Conservation (phyloP, 2,797 vertebrate genomes). For the Leptatherina wallacei region DNA sequence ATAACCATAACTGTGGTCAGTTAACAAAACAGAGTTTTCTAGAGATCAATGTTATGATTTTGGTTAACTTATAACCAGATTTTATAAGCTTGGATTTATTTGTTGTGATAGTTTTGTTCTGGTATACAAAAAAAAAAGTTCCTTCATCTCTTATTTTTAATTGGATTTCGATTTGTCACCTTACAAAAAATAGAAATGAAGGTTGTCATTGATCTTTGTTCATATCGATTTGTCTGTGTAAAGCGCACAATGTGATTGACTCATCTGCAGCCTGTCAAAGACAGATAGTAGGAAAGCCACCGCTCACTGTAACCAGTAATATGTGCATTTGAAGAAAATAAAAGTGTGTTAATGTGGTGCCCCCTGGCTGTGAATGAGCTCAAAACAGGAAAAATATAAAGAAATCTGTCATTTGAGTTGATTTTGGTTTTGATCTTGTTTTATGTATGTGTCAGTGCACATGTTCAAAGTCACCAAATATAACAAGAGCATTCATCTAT, state of each 20-base stretch:
- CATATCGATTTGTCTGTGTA: conserved; percentile 76
- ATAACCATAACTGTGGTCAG: neutral
- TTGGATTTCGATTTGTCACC: conserved; percentile 79
- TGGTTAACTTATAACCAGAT: neutral
- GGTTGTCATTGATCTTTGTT: conserved; percentile 75
- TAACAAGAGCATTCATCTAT: neutral
- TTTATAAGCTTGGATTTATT: neutral
- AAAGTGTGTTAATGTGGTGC: conserved; percentile 43
- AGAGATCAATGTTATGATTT: neutral
- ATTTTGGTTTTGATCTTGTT: neutral
- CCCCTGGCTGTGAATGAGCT: conserved; percentile 47
- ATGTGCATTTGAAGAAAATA: neutral
- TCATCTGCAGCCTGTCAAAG: conserved; percentile 48
- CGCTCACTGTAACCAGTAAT: conserved; percentile 1
- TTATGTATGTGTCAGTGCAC: too few species aligned
- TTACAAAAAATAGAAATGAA: conserved; percentile 77
- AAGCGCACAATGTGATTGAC: conserved; percentile 66
- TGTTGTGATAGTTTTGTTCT: conserved; percentile 4
- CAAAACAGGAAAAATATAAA: neutral
- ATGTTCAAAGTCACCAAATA: neutral
- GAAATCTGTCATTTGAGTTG: neutral
- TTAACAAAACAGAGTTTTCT: neutral
- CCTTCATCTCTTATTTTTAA: conserved; percentile 68
- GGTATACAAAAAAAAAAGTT: conserved; percentile 47
- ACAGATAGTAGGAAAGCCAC: conserved; percentile 40